Base-by-base conservation (phyloP, 2,797 vertebrate genomes). In the Trichosurus vulpecula region DNA sequence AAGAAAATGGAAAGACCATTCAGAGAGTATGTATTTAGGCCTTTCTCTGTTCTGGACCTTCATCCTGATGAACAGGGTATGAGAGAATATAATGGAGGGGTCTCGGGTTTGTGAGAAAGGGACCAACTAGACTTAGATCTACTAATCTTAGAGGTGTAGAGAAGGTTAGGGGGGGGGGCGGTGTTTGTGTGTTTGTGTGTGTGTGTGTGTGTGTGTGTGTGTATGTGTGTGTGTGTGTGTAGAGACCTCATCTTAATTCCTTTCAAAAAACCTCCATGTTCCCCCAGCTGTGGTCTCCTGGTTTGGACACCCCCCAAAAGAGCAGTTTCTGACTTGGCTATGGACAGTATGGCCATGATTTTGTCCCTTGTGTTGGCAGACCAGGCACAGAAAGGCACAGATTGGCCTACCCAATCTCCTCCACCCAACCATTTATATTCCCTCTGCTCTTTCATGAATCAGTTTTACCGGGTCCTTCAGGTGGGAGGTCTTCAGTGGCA, bases 401-500 rank as follows among this genome's bases (percentile, higher is more conserved):
- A 74, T 0, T 47, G 41, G 8, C 8, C n/a, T n/a, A 47, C 16
- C 9, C 2, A 47, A 47, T 81, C 61, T 66, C 31, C n/a, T 47
- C 8, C 66, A 47, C 41, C 6, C 19, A 10, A 25, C 74, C 19
- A 19, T 81, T 81, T 25, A 9, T 9, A 47, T 47, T 47, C 41
- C 19, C n/a, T 74, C 6, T 74, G 66, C 16, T 74, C 66, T 74
- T 74, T 74, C 19, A 25, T 27, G 1, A 81, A 10, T 25, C n/a
- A 25, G n/a, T 25, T 47, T 81, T 81, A 81, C 74, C 74, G 2
- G 41, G 41, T 41, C 1, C 35, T 41, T 0, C 0, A 6, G 66
- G 6, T 41, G 16, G 19, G 6, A 0, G 0, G 66, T 8, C 6
- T 6, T 16, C 61, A 5, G 4, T 3, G 6, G 66, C 57, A 41